A percentile compares a stretch with the other conserved stretches of the same genome.
Conservation (phyloP, 2,888 invertebrate genomes). For the Himalopsyche tibetana region DNA sequence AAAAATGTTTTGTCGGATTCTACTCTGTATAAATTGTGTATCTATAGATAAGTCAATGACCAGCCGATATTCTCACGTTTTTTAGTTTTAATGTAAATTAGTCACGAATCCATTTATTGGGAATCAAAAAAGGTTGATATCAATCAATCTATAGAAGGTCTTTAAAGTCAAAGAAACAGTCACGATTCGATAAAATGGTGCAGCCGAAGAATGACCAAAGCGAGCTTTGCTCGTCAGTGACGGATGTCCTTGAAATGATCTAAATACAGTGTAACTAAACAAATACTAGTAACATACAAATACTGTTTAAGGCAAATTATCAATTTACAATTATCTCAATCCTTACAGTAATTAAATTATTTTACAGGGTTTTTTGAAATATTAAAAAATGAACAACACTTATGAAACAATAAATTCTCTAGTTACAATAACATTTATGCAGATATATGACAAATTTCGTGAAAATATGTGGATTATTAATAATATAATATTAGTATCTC, state of each 20-base stretch:
- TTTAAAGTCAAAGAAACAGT: not conserved
- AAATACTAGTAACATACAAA: conserved; percentile 56
- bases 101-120: too few relatives aligned
- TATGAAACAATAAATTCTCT: conserved; percentile 63
- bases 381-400: conserved; percentile 64
- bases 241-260: conserved; percentile 13
- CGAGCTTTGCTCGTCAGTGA: not conserved
- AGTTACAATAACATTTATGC: conserved; percentile 59
- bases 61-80: too few relatives aligned
- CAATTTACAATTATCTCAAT: conserved; percentile 62
- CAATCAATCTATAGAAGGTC: too few relatives aligned
- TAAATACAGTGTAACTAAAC: conserved; percentile 43
- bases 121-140: too few relatives aligned
- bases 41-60: too few relatives aligned
- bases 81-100: too few relatives aligned
- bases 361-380: conserved; percentile 56
- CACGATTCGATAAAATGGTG: conserved; percentile 5
- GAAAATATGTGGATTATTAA: conserved; percentile 46
- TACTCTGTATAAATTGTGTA: too few relatives aligned
- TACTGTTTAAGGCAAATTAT: conserved; percentile 65
- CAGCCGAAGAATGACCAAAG: conserved; percentile 15
- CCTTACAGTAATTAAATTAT: conserved; percentile 51
- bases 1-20: too few relatives aligned
- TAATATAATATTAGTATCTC: conserved; percentile 39
- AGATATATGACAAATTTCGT: conserved; percentile 49